phyloP scores from a whole-genome alignment of 1,140 invertebrate species.

The Diabrotica undecimpunctata region DNA sequence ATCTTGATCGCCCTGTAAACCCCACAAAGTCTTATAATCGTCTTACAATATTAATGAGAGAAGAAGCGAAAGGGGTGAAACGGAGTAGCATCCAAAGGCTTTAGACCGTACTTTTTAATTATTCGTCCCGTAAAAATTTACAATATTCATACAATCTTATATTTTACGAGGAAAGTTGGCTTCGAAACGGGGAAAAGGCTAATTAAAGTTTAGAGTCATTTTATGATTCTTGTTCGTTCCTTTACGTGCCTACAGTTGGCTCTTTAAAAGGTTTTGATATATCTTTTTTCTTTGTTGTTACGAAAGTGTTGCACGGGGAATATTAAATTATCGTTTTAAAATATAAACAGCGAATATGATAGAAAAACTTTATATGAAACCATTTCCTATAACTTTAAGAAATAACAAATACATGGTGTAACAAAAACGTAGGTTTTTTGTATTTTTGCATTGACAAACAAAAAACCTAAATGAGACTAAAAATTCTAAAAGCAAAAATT shows the following conservation, averaged over 20 bases:
- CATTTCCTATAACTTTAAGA: too few relatives aligned
- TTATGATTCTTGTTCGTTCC: slow-evolving; percentile 14
- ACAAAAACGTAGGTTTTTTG: too few relatives aligned
- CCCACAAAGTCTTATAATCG: slow-evolving; percentile 21
- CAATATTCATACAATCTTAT: slow-evolving; percentile 26
- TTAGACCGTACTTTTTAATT: slow-evolving; percentile 24
- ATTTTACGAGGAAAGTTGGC: slow-evolving; percentile 24
- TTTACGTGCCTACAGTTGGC: neutral
- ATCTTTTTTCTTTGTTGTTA: too few relatives aligned
- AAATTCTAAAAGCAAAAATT: too few relatives aligned
- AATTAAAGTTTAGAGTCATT: slow-evolving; percentile 25
- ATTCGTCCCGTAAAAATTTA: slow-evolving; percentile 18
- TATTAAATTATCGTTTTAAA: too few relatives aligned
- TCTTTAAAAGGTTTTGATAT: too few relatives aligned
- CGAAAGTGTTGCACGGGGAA: too few relatives aligned
- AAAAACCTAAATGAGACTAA: too few relatives aligned
- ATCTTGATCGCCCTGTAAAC: slow-evolving; percentile 1
- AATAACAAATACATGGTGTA: too few relatives aligned
- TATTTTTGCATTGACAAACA: too few relatives aligned
- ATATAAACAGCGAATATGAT: too few relatives aligned
- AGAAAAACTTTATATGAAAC: too few relatives aligned
- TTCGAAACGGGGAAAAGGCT: slow-evolving; percentile 14
- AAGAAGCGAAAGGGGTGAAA: slow-evolving; percentile 17
- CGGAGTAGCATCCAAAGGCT: slow-evolving; percentile 16
- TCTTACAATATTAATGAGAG: slow-evolving; percentile 28